Conservation (phyloP, 2,888 invertebrate species). For the Acanthopleura granulata region DNA sequence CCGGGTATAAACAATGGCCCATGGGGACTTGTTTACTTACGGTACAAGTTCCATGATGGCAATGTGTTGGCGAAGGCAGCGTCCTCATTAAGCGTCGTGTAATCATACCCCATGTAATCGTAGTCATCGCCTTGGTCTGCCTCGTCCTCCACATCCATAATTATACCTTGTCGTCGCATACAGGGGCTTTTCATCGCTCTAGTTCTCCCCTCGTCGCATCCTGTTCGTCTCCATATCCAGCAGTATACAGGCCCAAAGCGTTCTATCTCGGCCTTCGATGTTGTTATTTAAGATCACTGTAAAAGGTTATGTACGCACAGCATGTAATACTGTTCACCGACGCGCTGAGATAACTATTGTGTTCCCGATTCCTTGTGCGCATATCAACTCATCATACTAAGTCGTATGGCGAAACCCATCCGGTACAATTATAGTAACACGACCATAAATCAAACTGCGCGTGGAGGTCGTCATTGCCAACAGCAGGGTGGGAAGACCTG, state of each 20-base stretch:
- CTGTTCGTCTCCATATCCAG: no score
- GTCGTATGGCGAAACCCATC: background rate
- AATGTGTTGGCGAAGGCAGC: conserved; percentile 10
- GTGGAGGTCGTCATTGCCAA: background rate
- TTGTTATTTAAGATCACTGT: no score
- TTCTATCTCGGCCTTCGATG: no score
- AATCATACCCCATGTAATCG: conserved; percentile 16
- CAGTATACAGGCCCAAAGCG: no score
- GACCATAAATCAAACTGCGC: conserved; percentile 7
- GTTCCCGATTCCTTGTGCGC: background rate
- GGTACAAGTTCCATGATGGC: conserved; percentile 13
- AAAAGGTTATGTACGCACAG: no score
- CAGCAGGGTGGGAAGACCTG: background rate
- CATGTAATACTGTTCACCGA: no score
- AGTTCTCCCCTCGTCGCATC: background rate
- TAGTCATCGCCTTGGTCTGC: background rate
- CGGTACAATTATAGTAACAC: conserved; percentile 9
- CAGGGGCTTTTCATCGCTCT: conserved; percentile 9
- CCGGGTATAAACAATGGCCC: no score
- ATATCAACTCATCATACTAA: background rate
- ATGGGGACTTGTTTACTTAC: conserved; percentile 6
- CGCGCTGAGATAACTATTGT: no score
- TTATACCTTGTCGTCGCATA: background rate
- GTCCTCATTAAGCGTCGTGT: conserved; percentile 10
- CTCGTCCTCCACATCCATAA: conserved; percentile 13